Evolutionary conservation across 2,113 vertebrate species (phyloP).

Genomic region (Malurus cyaneus): DNA sequence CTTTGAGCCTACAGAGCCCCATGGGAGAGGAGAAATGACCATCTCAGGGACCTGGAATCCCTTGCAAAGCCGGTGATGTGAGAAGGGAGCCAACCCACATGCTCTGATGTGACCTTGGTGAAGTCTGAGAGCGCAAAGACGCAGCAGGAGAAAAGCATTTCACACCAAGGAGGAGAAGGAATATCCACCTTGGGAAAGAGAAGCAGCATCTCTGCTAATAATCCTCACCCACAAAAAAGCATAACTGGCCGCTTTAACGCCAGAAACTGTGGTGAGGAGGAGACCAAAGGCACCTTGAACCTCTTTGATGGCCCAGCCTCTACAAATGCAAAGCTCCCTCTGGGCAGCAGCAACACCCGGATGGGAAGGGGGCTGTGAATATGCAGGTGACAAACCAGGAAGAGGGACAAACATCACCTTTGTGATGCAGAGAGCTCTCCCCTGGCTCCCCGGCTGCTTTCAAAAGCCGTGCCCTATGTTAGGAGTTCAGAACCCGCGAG

Average conservation of each 20-base stretch:
- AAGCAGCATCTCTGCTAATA: neutral
- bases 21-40: neutral
- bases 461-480: constrained; percentile 39
- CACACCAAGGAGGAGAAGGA: neutral
- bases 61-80: accelerated
- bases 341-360: neutral
- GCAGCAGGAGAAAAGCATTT: neutral
- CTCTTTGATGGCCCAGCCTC: constrained; percentile 19
- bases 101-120: neutral
- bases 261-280: neutral
- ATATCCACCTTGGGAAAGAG: neutral
- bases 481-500: constrained; percentile 20
- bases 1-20: neutral
- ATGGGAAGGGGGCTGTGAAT: constrained; percentile 35
- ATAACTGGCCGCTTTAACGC: neutral
- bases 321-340: constrained; percentile 34
- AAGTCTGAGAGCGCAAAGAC: neutral
- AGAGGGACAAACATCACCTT: constrained; percentile 7
- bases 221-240: too few relatives aligned
- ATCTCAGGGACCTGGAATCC: neutral
- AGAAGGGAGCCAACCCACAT: neutral
- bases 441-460: neutral
- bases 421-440: constrained; percentile 25
- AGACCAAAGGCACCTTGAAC: constrained; percentile 1
- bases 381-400: constrained; percentile 21